These are phyloP conservation scores for Baryphthengus martii DNA, from an alignment of 2,113 vertebrate genomes.

Conservation along the genomic window DNA sequence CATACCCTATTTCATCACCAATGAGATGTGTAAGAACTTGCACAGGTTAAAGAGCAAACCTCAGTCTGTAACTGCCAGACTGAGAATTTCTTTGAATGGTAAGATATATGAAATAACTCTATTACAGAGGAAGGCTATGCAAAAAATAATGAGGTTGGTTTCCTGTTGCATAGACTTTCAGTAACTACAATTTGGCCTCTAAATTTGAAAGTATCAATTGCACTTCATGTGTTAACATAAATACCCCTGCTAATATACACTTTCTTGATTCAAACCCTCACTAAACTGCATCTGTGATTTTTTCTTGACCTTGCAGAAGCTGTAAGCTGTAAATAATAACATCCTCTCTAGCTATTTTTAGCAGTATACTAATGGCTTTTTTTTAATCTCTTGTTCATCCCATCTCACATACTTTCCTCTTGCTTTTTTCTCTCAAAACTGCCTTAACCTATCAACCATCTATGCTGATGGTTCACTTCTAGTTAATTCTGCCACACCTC, in stretches of 20 bases:
- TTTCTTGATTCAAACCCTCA: not conserved
- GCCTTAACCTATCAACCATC: not conserved
- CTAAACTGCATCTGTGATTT: slow-evolving; percentile 3
- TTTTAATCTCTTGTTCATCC: not conserved
- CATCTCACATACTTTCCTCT: not conserved
- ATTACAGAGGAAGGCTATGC: not conserved
- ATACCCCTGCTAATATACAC: not conserved
- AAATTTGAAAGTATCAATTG: not conserved
- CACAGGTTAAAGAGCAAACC: not conserved
- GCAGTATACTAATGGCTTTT: not conserved
- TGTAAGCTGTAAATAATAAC: slow-evolving; percentile 14
- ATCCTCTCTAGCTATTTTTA: slow-evolving; percentile 27
- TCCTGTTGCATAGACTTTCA: not conserved
- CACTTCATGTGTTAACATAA: not conserved
- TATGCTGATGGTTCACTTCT: not conserved
- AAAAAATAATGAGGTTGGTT: not conserved
- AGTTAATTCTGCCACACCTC: not conserved
- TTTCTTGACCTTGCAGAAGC: slow-evolving; percentile 42
- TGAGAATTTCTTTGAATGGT: not conserved
- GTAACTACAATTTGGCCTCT: not conserved
- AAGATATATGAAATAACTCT: not conserved
- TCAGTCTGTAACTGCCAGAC: not conserved
- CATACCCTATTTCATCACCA: not conserved
- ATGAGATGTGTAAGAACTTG: rapidly evolving
- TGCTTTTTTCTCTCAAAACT: not conserved